Percentiles rank a stretch among this genome's conserved stretches.
phyloP scores from a whole-genome alignment of 2,888 invertebrate genomes.

The Lithophane semibrunnea region DNA sequence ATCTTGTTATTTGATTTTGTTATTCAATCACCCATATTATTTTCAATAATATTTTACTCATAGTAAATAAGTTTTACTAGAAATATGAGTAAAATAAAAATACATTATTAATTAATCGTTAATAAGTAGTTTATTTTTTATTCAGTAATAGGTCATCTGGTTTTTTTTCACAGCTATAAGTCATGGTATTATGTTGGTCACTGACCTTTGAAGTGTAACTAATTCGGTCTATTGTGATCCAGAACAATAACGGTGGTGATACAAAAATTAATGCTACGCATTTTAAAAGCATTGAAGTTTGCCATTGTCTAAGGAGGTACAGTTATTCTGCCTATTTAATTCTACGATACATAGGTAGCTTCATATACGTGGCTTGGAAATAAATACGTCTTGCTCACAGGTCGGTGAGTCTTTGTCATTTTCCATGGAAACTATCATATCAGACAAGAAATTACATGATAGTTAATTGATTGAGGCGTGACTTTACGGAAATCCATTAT shows the following conservation, averaged over 20 bases:
- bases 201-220: conserved; percentile 25
- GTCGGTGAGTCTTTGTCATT: background rate
- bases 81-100: no score
- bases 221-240: conserved; percentile 34
- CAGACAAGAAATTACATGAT: background rate
- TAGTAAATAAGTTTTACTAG: no score
- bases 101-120: no score
- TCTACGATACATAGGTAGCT: background rate
- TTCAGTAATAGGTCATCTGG: background rate
- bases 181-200: background rate
- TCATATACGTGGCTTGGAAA: background rate
- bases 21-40: background rate
- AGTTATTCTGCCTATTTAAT: background rate
- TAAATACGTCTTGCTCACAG: background rate
- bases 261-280: conserved; percentile 12
- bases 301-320: background rate
- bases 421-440: background rate
- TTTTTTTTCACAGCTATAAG: background rate
- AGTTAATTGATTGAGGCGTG: no score
- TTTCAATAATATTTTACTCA: background rate
- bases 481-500: no score
- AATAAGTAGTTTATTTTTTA: background rate
- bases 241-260: background rate
- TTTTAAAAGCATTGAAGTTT: conserved; percentile 14
- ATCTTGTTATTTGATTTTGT: conserved; percentile 11